Evolutionary conservation across 2,797 vertebrate species (phyloP), one percentile per base, ranked within the genome.

Genomic region (Nannoperca australis): DNA sequence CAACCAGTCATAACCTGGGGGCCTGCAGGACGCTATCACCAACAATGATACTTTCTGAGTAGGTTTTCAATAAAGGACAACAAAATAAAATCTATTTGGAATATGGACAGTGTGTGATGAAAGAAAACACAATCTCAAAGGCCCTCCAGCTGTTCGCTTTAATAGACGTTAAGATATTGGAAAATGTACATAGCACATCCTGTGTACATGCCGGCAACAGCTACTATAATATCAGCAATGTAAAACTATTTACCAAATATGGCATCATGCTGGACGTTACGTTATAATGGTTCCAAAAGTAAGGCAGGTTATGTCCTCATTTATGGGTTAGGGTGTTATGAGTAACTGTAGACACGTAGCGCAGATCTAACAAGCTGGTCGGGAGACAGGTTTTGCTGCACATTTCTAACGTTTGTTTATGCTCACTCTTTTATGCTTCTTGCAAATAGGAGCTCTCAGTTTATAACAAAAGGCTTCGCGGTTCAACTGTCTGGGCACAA

Each of bases 101-200:
- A 64, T 51, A 40, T 51, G 53, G 66, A 42, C 69, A 11, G 45
- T 7, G 66, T 53, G 56, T 61, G 70, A 78, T 76, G 68, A 47
- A 27, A 64, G 42, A 13, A 36, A 42, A 80, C 85, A 83, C 83
- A 66, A 85, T 91, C 73, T 85, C 45, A 73, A 64, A 68, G 17
- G 45, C 75, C 82, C 86, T 74, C 76, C 62, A 79, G 89, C 82
- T 63, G 76, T 74, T 87, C 42, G 13, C 42, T 63, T 62, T 70
- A 73, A 70, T 68, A 63, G 69, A 84, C 53, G n/a, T 42, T 22
- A 34, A 70, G 82, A 69, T 74, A 71, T 55, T 84, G 45, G 66
- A 50, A 85, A 83, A 80, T 64, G 76, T 45, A 30, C 55, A 42
- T 45, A 22, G 65, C 69, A 27, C 62, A 66, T 73, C 62, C 69